Conservation (phyloP, 2,113 vertebrate species). For the Lipophrys pholis region DNA sequence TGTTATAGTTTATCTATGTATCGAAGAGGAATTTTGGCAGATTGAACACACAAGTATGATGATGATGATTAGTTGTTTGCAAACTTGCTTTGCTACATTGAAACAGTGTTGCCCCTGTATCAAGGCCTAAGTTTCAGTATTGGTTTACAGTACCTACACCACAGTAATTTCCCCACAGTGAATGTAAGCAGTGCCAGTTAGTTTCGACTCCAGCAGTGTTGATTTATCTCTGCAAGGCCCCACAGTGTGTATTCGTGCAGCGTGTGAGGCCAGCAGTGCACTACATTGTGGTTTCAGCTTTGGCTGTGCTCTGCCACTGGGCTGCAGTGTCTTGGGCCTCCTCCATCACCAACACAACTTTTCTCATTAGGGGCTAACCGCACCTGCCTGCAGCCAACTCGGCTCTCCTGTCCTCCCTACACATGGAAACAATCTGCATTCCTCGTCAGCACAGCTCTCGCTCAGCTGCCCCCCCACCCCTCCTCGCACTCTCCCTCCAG, state of each 20-base stretch:
- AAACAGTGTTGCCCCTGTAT: constrained; percentile 56
- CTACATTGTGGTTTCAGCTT: constrained; percentile 78
- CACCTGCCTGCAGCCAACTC: constrained; percentile 80
- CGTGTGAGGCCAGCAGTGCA: constrained; percentile 74
- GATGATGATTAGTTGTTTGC: too few species aligned
- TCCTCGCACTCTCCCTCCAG: not conserved
- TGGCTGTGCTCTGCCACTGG: constrained; percentile 74
- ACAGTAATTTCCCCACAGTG: constrained; percentile 62
- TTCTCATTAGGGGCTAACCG: constrained; percentile 83
- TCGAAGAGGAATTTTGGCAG: too few species aligned
- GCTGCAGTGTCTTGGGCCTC: constrained; percentile 77
- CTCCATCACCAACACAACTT: constrained; percentile 81
- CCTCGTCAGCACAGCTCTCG: constrained; percentile 62
- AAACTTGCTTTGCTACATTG: constrained; percentile 3
- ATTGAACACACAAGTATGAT: too few species aligned
- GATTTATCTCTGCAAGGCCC: constrained; percentile 74
- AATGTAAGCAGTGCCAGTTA: constrained; percentile 65
- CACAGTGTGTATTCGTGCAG: constrained; percentile 75
- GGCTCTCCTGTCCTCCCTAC: constrained; percentile 72
- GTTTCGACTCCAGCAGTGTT: constrained; percentile 71
- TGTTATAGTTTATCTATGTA: too few species aligned
- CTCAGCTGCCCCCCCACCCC: constrained; percentile 10
- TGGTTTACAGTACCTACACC: constrained; percentile 74
- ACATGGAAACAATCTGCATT: constrained; percentile 84
- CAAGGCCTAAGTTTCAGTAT: constrained; percentile 72